A percentile compares a stretch with the other conserved stretches of the same genome.
phyloP scores from a whole-genome alignment of 2,797 vertebrate genomes.

The Pogoniulus pusillus region DNA sequence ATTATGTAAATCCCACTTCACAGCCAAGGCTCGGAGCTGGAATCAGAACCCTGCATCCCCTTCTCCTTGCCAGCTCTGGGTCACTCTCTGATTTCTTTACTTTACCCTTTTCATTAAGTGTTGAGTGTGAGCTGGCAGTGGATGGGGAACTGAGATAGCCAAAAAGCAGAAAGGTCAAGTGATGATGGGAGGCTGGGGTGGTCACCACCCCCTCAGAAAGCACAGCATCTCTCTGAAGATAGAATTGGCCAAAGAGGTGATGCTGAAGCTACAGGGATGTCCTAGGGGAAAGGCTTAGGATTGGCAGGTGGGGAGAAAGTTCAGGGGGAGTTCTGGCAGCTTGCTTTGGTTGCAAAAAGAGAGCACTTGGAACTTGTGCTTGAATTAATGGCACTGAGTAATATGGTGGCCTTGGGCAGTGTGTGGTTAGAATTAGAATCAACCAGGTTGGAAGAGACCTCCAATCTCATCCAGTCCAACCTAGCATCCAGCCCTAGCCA shows the following conservation, averaged over 20 bases:
- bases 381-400: rapidly evolving
- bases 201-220: neutral
- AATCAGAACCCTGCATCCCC: neutral
- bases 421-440: too few species aligned
- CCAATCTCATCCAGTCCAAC: too few species aligned
- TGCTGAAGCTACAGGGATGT: neutral
- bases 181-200: neutral
- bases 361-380: rapidly evolving
- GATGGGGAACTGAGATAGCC: rapidly evolving
- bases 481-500: too few species aligned
- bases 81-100: constrained; percentile 2
- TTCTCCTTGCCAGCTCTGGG: neutral
- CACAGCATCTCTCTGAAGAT: rapidly evolving
- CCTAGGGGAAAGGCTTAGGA: neutral
- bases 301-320: neutral
- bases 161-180: neutral
- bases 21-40: neutral
- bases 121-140: neutral
- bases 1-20: constrained; percentile 59
- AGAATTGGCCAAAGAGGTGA: neutral
- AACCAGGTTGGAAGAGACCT: too few species aligned
- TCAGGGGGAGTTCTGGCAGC: neutral
- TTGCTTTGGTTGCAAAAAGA: neutral
- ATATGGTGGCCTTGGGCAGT: rapidly evolving
- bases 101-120: neutral